Evolutionary conservation across 2,113 vertebrate species (phyloP).

Genomic region (Mastomys coucha): DNA sequence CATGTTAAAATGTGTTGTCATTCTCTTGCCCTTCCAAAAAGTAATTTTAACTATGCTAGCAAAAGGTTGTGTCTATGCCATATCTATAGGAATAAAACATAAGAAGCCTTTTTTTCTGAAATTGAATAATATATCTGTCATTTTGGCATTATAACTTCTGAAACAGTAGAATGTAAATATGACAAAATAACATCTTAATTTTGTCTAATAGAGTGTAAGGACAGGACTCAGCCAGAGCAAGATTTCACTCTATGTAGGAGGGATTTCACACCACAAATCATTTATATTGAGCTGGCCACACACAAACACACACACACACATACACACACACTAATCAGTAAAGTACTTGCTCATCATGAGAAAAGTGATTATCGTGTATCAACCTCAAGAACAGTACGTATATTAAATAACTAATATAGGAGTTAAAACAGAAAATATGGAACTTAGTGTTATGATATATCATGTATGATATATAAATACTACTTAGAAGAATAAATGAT

Average conservation of each 20-base stretch:
- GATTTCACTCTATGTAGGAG: neutral
- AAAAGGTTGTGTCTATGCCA: neutral
- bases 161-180: neutral
- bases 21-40: neutral
- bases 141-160: neutral
- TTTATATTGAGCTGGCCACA: neutral
- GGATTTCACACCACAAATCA: neutral
- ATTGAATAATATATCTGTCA: neutral
- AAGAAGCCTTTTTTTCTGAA: slow-evolving; percentile 18
- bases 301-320: neutral
- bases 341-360: neutral
- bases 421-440: neutral
- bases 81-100: neutral
- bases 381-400: neutral
- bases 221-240: neutral
- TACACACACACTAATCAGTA: no score
- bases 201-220: neutral
- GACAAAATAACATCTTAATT: neutral
- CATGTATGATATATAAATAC: neutral
- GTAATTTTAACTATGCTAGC: neutral
- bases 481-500: slow-evolving; percentile 12
- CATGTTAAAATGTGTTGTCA: slow-evolving; percentile 18
- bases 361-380: neutral
- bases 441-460: neutral
- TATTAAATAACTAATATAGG: neutral